A percentile compares a stretch with the other conserved stretches of the same genome.
Conservation (phyloP, 2,113 vertebrate genomes). For the Empidonax alnorum region DNA sequence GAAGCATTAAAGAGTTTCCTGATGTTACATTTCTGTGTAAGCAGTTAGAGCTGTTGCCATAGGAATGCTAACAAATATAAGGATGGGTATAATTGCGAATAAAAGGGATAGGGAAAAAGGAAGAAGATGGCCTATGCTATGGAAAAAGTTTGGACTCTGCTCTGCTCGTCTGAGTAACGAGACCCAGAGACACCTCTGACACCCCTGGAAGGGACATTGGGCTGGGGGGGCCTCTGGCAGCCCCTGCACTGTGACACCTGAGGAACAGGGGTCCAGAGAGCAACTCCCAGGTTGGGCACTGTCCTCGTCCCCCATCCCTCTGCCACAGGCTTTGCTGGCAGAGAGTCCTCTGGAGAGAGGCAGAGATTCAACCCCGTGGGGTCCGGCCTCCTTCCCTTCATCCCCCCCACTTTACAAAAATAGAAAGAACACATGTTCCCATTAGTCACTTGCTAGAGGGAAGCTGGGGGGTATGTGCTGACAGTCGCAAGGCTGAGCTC, state of each 20-base stretch:
- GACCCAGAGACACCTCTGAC: rapidly evolving
- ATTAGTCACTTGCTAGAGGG: conserved; percentile 80
- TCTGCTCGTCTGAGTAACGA: rapidly evolving
- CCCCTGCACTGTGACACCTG: neutral
- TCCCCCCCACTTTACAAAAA: conserved; percentile 61
- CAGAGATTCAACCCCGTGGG: neutral
- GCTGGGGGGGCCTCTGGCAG: neutral
- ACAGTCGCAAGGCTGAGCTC: conserved; percentile 53
- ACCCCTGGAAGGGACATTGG: rapidly evolving
- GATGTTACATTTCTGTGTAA: conserved; percentile 44
- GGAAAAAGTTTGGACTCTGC: neutral
- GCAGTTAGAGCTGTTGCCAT: conserved; percentile 44
- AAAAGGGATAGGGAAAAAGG: neutral
- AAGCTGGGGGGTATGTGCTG: conserved; percentile 75
- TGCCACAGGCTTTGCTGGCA: neutral
- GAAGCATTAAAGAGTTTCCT: conserved; percentile 39
- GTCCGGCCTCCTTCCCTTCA: conserved; percentile 24
- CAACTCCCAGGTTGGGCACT: neutral
- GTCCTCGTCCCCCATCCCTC: neutral
- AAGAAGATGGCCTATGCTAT: neutral
- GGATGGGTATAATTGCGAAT: neutral
- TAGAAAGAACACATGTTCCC: conserved; percentile 80
- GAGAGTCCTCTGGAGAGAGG: neutral
- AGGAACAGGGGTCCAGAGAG: neutral
- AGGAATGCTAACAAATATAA: conserved; percentile 56